Evolutionary conservation across 1,140 invertebrate species (phyloP).

Genomic region (Polypedilum vanderplanki): DNA sequence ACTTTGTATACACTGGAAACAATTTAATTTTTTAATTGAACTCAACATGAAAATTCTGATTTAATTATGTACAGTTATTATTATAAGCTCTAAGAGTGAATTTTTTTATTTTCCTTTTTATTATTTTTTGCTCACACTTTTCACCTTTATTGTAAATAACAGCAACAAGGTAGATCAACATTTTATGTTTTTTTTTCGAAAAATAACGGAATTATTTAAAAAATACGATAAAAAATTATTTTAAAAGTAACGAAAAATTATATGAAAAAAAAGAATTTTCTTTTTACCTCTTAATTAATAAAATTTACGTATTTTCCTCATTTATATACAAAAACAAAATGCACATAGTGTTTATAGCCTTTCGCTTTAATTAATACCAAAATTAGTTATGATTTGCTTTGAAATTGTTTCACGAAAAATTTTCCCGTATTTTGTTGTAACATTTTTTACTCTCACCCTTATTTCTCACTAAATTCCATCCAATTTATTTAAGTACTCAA

Average conservation of each 20-base stretch:
- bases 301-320: too few species aligned
- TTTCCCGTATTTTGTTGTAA: neutral
- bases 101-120: neutral
- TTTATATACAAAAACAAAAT: too few species aligned
- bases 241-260: too few species aligned
- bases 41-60: conserved; percentile 18
- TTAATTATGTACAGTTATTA: conserved; percentile 20
- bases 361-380: conserved; percentile 13
- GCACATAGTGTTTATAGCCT: neutral
- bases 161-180: too few species aligned
- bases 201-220: too few species aligned
- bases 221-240: too few species aligned
- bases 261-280: too few species aligned
- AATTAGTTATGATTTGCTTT: conserved; percentile 10
- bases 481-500: neutral
- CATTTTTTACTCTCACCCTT: neutral
- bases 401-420: conserved; percentile 18
- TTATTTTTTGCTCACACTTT: neutral
- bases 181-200: too few species aligned
- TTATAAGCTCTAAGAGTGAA: neutral
- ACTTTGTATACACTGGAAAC: conserved; percentile 9
- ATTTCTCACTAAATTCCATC: neutral
- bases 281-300: too few species aligned
- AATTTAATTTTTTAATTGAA: conserved; percentile 20
- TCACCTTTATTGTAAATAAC: neutral